Percentiles rank a stretch among this genome's conserved stretches.
phyloP scores from a whole-genome alignment of 1,140 invertebrate genomes.

The Mizuhopecten yessoensis region DNA sequence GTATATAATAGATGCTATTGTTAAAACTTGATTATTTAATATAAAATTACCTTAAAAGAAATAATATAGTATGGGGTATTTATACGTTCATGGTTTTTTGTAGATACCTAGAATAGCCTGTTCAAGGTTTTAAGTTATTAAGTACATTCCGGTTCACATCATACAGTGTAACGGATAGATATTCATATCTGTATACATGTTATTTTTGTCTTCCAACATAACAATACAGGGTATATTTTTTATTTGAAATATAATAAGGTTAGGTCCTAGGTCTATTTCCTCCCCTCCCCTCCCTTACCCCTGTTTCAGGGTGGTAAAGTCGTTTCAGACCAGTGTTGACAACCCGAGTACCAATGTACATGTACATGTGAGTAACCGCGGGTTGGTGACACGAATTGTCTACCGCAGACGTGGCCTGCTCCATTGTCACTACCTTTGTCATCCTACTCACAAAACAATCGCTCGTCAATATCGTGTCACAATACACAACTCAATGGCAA shows the following conservation, averaged over 20 bases:
- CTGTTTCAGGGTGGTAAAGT: slow-evolving; percentile 15
- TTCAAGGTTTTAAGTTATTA: not conserved
- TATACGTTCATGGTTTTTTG: too few species aligned
- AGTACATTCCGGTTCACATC: not conserved
- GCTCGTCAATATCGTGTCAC: slow-evolving; percentile 30
- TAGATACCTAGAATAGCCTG: not conserved
- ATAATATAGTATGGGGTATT: too few species aligned
- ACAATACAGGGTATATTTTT: not conserved
- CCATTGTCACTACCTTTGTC: slow-evolving; percentile 12
- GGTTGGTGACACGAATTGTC: slow-evolving; percentile 27
- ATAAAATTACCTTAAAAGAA: not conserved
- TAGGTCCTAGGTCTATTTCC: not conserved
- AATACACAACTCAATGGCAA: slow-evolving; percentile 32
- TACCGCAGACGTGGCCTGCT: not conserved
- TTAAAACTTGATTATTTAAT: not conserved
- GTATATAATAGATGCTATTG: too few species aligned
- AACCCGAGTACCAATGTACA: slow-evolving; percentile 22
- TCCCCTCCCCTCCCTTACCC: not conserved
- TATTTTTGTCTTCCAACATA: not conserved
- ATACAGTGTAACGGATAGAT: not conserved
- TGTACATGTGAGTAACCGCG: slow-evolving; percentile 31
- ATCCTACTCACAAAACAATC: not conserved
- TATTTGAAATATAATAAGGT: not conserved
- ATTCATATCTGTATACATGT: not conserved
- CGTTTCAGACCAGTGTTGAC: not conserved